Percentiles rank a stretch among this genome's conserved stretches.
phyloP scores from a whole-genome alignment of 2,113 vertebrate genomes.

The Orthonyx spaldingii region DNA sequence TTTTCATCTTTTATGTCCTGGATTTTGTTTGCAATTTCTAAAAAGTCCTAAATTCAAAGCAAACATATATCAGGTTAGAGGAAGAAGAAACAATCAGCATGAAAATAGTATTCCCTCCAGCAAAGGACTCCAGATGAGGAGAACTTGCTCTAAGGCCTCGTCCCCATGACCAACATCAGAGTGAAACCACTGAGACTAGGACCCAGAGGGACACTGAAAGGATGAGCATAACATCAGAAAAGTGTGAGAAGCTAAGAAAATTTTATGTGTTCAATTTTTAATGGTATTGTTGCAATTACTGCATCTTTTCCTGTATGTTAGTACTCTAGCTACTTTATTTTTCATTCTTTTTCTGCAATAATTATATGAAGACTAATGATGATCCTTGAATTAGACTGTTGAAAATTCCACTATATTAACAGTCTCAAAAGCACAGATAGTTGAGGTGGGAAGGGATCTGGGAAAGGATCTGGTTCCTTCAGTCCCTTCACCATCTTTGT shows the following conservation, averaged over 20 bases:
- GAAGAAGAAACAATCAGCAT: background rate
- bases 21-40: background rate
- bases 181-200: background rate
- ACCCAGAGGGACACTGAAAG: background rate
- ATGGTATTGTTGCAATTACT: background rate
- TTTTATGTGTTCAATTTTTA: background rate
- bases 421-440: background rate
- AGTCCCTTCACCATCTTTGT: background rate
- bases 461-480: background rate
- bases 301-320: background rate
- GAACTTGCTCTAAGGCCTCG: background rate
- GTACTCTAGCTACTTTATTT: background rate
- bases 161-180: background rate
- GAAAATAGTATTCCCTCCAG: background rate
- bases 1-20: background rate
- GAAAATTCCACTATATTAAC: background rate
- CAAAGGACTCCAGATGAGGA: background rate
- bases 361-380: background rate
- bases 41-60: background rate
- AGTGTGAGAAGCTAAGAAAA: background rate
- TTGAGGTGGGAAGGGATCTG: background rate
- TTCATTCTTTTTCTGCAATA: background rate
- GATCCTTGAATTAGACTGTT: background rate
- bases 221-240: background rate
- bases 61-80: background rate